Evolutionary conservation across 2,888 invertebrate genomes (phyloP), one percentile per base, ranked within the genome.

Genomic region (Diaperis boleti): DNA sequence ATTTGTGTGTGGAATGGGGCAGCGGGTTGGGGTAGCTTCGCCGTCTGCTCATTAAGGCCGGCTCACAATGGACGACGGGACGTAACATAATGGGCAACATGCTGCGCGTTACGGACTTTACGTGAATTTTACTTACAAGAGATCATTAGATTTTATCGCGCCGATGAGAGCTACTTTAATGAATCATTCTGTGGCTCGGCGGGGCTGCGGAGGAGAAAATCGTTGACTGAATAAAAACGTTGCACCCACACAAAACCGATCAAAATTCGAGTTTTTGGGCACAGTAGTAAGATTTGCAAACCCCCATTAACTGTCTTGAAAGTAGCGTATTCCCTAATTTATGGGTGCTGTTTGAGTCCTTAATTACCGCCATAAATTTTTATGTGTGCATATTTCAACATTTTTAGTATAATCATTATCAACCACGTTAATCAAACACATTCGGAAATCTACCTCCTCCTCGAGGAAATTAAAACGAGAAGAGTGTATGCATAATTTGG

Each of bases 41-140:
- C 54, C 55, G 44, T 62, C 57, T 57, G 57, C 52, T 62, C 62
- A 62, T 62, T 62, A 60, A 62, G 49, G 14, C 20, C n/a, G 14
- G 41, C 41, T 8, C 31, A 62, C 62, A 52, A 57, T 62, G 44
- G 57, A 50, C 18, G 45, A 6, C 18, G 55, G 37, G 41, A 59
- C 50, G 22, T 56, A 35, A 35, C 26, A 62, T 57, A 62, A 62
- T 62, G 37, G 57, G 57, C 62, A 20, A 44, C 57, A 57, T 37
- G 62, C 62, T 62, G 57, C 15, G 57, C 37, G 49, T 42, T 22
- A 31, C 47, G 33, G 45, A 45, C 29, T 62, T 62, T 62, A 31
- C 41, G 44, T 62, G 62, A 49, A 62, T 62, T 62, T 62, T 62
- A 45, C 42, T 62, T 49, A 42, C 47, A 37, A 56, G 56, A 47